A percentile compares a stretch with the other conserved stretches of the same genome.
These are phyloP conservation scores for Nymphalis urticae DNA, from an alignment of 2,888 invertebrate genomes.

Conservation along the genomic window DNA sequence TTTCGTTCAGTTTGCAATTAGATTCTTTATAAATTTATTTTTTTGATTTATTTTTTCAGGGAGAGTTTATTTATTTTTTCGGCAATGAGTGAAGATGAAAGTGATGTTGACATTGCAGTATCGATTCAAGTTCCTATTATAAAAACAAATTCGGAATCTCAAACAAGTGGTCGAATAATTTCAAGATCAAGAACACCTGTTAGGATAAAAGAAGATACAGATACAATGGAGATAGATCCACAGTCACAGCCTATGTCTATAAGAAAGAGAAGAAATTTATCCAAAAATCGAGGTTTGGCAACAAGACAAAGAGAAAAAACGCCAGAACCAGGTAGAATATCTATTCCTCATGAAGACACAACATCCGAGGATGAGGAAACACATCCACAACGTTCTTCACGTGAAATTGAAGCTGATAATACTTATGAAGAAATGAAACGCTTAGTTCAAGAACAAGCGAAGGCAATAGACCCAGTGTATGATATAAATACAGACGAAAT, in stretches of 20 bases:
- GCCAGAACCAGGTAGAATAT: conserved; percentile 73
- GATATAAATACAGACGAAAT: conserved; percentile 73
- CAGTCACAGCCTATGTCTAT: conserved; percentile 68
- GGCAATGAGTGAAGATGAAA: conserved; percentile 64
- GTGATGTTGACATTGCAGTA: conserved; percentile 46
- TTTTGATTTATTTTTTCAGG: conserved; percentile 60
- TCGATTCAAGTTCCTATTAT: conserved; percentile 60
- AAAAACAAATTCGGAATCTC: conserved; percentile 65
- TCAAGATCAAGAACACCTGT: conserved; percentile 55
- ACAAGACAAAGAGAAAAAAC: conserved; percentile 76
- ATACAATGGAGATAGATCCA: conserved; percentile 60
- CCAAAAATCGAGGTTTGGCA: conserved; percentile 78
- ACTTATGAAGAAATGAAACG: conserved; percentile 77
- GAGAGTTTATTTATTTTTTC: conserved; percentile 30
- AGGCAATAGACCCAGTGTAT: conserved; percentile 71
- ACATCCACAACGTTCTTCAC: conserved; percentile 56
- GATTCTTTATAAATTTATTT: conserved; percentile 35
- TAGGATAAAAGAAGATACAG: conserved; percentile 46
- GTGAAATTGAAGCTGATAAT: conserved; percentile 75
- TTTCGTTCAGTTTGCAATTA: conserved; percentile 18
- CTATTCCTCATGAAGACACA: conserved; percentile 82
- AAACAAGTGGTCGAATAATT: conserved; percentile 57
- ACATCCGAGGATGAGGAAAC: conserved; percentile 80
- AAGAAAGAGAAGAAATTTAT: conserved; percentile 83
- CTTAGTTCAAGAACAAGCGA: conserved; percentile 66